Percentiles rank a stretch among this genome's conserved stretches.
Evolutionary conservation across 2,797 vertebrate species (phyloP).

Genomic region (Adelosebastes latens): DNA sequence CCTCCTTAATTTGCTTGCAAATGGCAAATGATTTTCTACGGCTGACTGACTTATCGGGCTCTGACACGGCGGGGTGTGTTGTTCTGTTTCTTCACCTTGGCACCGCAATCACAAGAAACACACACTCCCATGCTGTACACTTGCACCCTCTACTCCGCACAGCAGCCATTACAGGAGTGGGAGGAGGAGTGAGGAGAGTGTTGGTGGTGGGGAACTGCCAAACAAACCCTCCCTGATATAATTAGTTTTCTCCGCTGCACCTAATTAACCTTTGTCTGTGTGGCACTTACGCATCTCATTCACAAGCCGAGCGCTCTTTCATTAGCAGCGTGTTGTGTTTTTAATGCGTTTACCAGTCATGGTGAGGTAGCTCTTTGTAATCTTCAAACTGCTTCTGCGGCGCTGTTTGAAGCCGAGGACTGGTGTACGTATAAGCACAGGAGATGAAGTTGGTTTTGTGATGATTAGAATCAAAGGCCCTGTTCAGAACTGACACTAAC

Average conservation of each 20-base stretch:
- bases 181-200: not conserved
- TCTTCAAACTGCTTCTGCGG: constrained; percentile 16
- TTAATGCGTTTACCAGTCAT: constrained; percentile 53
- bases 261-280: constrained; percentile 78
- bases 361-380: constrained; percentile 45
- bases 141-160: constrained; percentile 48
- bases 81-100: constrained; percentile 68
- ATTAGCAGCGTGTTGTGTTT: constrained; percentile 47
- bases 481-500: not conserved
- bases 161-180: constrained; percentile 46
- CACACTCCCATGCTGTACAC: constrained; percentile 52
- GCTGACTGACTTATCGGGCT: constrained; percentile 81
- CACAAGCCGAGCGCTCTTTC: constrained; percentile 61
- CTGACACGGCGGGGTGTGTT: constrained; percentile 66
- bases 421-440: not conserved
- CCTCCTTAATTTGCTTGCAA: constrained; percentile 78
- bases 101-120: constrained; percentile 68
- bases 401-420: constrained; percentile 19
- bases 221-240: constrained; percentile 63
- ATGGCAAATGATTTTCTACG: constrained; percentile 73
- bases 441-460: constrained; percentile 9
- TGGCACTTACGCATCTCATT: constrained; percentile 64
- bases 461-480: constrained; percentile 17
- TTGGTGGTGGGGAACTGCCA: not conserved
- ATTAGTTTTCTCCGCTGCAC: constrained; percentile 74